phyloP scores from a whole-genome alignment of 2,888 invertebrate genomes.

The Nomada ferruginata region DNA sequence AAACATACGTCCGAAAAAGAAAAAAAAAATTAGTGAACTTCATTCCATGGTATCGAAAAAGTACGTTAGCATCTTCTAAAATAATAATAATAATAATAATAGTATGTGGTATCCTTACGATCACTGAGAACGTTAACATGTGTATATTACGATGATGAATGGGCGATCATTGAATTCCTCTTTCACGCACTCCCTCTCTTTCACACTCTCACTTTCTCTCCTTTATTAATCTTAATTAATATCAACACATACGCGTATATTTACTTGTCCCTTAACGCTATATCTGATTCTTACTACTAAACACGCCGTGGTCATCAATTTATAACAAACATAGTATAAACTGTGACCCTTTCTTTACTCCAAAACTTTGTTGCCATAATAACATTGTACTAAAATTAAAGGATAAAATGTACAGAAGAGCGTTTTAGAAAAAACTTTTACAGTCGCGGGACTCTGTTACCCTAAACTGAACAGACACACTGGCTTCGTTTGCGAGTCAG shows the following conservation, averaged over 20 bases:
- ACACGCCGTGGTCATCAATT: conserved; percentile 70
- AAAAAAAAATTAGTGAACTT: conserved; percentile 2
- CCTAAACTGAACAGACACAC: conserved; percentile 78
- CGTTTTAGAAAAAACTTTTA: conserved; percentile 78
- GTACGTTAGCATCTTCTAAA: conserved; percentile 39
- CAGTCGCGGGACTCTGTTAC: conserved; percentile 79
- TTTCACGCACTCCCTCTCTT: conserved; percentile 49
- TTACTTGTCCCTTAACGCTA: conserved; percentile 64
- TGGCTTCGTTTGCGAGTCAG: conserved; percentile 53
- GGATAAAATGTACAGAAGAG: conserved; percentile 83
- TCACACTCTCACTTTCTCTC: conserved; percentile 50
- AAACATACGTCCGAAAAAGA: conserved; percentile 1
- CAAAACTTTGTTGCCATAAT: conserved; percentile 63
- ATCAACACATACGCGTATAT: conserved; percentile 65
- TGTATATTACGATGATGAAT: conserved; percentile 60
- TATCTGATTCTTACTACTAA: conserved; percentile 67
- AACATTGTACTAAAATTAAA: conserved; percentile 80
- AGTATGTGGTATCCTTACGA: conserved; percentile 34
- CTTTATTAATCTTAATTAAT: conserved; percentile 52
- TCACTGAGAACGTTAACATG: conserved; percentile 50
- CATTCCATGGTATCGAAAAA: conserved; percentile 16
- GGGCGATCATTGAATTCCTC: conserved; percentile 46
- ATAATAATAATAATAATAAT: conserved; percentile 26
- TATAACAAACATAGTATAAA: conserved; percentile 74
- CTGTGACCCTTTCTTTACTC: conserved; percentile 67